Percentiles rank a stretch among this genome's conserved stretches.
These are phyloP conservation scores for Sander vitreus DNA, from an alignment of 2,113 vertebrate species.

Conservation along the genomic window DNA sequence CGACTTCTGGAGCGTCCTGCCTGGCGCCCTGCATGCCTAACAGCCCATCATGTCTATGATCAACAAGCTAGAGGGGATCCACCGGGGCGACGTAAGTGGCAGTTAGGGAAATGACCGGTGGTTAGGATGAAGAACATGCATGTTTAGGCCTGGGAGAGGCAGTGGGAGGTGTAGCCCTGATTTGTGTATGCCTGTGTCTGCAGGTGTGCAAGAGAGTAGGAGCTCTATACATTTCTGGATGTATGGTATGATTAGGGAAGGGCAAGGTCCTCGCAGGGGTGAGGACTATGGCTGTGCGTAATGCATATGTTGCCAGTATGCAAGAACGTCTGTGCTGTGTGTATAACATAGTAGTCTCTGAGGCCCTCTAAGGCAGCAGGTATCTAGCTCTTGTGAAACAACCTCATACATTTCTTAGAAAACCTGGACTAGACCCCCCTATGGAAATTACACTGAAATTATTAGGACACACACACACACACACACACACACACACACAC, in stretches of 20 bases:
- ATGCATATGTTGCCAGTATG: conserved; percentile 47
- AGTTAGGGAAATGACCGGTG: conserved; percentile 80
- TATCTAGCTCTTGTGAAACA: conserved; percentile 38
- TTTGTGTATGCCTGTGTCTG: conserved; percentile 26
- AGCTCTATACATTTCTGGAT: conserved; percentile 9
- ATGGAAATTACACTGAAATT: conserved; percentile 57
- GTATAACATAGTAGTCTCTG: conserved; percentile 36
- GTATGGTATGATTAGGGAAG: conserved; percentile 57
- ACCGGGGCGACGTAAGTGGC: conserved; percentile 34
- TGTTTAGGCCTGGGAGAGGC: conserved; percentile 54
- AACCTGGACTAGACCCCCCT: conserved; percentile 43
- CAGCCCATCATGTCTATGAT: conserved; percentile 70
- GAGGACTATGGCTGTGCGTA: conserved; percentile 53
- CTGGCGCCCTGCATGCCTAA: conserved; percentile 39
- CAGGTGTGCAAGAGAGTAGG: conserved; percentile 38
- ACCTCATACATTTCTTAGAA: conserved; percentile 51
- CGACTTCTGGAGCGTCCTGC: conserved; percentile 1
- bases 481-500: conserved; percentile 14
- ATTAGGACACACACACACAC: conserved; percentile 22
- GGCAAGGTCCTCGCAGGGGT: conserved; percentile 25
- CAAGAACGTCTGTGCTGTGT: conserved; percentile 5
- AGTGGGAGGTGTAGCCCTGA: conserved; percentile 30
- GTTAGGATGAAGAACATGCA: conserved; percentile 62
- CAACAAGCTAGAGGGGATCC: conserved; percentile 37
- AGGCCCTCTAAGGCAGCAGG: conserved; percentile 47